These are phyloP conservation scores for Pteronotus mesoamericanus DNA, from an alignment of 2,797 vertebrate species.

Conservation along the genomic window DNA sequence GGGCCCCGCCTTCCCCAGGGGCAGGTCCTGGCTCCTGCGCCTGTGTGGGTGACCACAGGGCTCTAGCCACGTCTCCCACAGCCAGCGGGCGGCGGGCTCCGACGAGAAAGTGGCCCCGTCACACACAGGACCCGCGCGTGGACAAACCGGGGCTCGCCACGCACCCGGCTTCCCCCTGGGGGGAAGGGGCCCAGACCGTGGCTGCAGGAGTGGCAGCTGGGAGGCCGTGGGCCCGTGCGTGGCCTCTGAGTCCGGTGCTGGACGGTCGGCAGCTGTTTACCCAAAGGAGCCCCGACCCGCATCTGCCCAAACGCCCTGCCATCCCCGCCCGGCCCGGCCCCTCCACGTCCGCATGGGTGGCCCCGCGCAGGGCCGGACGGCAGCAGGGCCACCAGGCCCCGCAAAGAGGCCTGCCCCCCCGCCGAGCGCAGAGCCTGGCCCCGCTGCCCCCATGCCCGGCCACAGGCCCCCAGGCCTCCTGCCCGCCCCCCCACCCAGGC, in stretches of 20 bases:
- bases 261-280: background rate
- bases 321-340: background rate
- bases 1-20: accelerated
- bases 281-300: background rate
- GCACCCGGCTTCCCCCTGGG: accelerated
- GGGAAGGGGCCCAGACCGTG: accelerated
- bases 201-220: background rate
- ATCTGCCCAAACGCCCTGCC: accelerated
- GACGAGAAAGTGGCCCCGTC: background rate
- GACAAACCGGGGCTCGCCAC: background rate
- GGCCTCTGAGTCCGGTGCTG: background rate
- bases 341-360: accelerated
- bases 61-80: accelerated
- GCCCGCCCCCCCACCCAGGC: background rate
- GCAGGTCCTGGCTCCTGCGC: background rate
- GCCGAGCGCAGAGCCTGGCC: background rate
- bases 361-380: background rate
- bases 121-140: background rate
- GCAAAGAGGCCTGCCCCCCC: accelerated
- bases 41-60: accelerated
- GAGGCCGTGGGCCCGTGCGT: accelerated
- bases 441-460: accelerated
- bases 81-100: accelerated
- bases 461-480: accelerated
- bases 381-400: accelerated